Conservation (phyloP, 2,113 vertebrate genomes). For the Candoia aspera region DNA sequence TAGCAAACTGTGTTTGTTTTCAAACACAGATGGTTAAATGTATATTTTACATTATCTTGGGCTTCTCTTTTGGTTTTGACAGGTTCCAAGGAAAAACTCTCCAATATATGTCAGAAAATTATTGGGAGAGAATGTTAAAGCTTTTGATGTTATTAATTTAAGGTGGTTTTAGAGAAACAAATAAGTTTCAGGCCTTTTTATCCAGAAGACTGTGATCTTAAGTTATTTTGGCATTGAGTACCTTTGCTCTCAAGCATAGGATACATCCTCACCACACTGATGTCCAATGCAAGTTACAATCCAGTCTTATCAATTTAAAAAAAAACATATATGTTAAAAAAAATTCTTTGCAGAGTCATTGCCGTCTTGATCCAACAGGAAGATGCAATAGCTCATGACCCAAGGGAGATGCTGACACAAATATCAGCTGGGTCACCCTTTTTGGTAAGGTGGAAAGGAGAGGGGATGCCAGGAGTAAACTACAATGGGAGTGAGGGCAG, state of each 20-base stretch:
- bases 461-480: not conserved
- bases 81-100: not conserved
- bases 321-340: not conserved
- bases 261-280: not conserved
- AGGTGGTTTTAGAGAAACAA: not conserved
- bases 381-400: not conserved
- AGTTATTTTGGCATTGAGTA: not conserved
- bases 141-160: not conserved
- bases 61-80: not conserved
- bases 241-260: not conserved
- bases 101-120: not conserved
- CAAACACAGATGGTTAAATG: slow-evolving; percentile 7
- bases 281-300: not conserved
- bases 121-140: not conserved
- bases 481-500: not conserved
- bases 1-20: slow-evolving; percentile 20
- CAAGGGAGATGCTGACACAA: not conserved
- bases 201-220: not conserved
- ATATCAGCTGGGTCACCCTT: not conserved
- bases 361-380: not conserved
- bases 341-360: not conserved
- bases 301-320: not conserved
- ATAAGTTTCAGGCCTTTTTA: not conserved
- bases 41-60: not conserved
- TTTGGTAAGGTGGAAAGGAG: not conserved